Conservation (phyloP, 2,113 vertebrate species). For the Capreolus pygargus region DNA sequence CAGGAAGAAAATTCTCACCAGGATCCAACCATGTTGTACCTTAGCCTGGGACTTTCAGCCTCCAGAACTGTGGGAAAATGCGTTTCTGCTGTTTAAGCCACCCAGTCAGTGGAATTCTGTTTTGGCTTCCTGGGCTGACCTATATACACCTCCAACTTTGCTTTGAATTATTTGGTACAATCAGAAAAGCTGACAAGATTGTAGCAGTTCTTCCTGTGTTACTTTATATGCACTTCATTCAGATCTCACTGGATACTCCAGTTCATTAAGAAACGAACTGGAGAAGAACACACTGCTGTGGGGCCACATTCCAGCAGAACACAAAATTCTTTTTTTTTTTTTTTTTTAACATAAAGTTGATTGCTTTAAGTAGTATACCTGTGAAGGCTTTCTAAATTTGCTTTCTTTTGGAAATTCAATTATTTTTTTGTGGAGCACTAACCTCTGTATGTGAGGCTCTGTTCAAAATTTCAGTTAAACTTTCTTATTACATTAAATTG, state of each 20-base stretch:
- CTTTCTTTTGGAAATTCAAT: neutral
- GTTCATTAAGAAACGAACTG: neutral
- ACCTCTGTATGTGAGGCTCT: neutral
- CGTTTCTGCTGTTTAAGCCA: neutral
- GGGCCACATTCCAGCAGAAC: neutral
- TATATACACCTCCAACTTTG: neutral
- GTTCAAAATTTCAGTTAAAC: constrained; percentile 36
- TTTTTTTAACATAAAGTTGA: neutral
- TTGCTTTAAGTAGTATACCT: neutral
- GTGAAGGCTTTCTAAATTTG: neutral
- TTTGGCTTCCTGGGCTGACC: neutral
- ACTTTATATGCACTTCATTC: neutral
- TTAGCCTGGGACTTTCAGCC: neutral
- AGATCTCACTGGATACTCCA: neutral
- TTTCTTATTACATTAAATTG: constrained; percentile 6
- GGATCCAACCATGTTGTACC: neutral
- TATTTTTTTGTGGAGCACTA: neutral
- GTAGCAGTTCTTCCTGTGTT: neutral
- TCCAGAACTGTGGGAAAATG: neutral
- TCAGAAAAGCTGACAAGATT: neutral
- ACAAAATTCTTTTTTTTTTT: neutral
- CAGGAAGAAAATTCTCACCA: neutral
- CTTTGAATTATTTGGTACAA: neutral
- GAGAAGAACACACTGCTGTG: neutral
- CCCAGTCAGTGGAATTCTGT: neutral